Percentiles rank a stretch among this genome's conserved stretches.
These are phyloP conservation scores for Polymixis flavicincta DNA, from an alignment of 2,888 invertebrate genomes.

Conservation along the genomic window DNA sequence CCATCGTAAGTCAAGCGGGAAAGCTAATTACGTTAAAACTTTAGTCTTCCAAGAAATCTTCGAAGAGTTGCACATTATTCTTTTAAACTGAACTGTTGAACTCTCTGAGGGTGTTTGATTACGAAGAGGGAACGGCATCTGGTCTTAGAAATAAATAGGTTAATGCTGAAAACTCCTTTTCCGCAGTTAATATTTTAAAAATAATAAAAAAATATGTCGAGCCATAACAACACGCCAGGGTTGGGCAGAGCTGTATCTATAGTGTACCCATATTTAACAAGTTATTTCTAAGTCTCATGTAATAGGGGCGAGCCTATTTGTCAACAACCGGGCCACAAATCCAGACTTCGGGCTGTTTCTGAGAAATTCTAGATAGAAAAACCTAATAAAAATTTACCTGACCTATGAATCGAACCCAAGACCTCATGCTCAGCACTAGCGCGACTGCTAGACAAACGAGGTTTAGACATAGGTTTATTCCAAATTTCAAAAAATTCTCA, in stretches of 20 bases:
- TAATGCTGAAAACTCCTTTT: neutral
- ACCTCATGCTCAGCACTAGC: neutral
- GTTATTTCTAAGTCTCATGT: no score
- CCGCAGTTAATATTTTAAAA: neutral
- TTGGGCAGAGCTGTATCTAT: neutral
- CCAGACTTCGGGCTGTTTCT: neutral
- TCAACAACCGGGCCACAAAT: neutral
- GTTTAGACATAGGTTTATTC: neutral
- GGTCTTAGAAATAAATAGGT: conserved; percentile 15
- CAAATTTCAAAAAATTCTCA: neutral
- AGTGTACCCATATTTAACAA: neutral
- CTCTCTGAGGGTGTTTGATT: conserved; percentile 31
- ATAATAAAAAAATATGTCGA: neutral
- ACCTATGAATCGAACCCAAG: neutral
- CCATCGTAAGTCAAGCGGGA: conserved; percentile 27
- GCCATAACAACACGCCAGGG: neutral
- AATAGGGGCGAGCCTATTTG: neutral
- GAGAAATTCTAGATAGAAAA: neutral
- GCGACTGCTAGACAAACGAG: no score
- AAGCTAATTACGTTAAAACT: conserved; percentile 55
- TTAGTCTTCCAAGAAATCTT: neutral
- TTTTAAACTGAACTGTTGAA: conserved; percentile 13
- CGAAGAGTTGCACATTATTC: conserved; percentile 14
- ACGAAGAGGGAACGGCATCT: neutral
- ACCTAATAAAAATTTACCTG: neutral